These are phyloP conservation scores for Cryptocheilus praepositus DNA, from an alignment of 2,888 invertebrate species.

Conservation along the genomic window DNA sequence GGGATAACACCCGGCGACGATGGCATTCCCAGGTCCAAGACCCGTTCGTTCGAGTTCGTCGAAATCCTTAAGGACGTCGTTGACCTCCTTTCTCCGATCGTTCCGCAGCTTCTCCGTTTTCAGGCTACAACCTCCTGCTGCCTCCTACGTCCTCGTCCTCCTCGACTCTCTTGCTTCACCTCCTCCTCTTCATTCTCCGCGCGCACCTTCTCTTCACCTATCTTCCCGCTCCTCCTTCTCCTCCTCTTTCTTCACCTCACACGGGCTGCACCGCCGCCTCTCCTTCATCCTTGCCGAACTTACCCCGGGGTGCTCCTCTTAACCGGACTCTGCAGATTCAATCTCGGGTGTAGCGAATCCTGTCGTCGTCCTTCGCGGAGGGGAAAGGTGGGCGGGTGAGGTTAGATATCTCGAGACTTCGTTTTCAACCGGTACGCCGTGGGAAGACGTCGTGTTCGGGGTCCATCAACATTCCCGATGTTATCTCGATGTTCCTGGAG, in stretches of 20 bases:
- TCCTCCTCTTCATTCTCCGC: slow-evolving; percentile 16
- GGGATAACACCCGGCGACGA: slow-evolving; percentile 56
- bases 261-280: background rate
- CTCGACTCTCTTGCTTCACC: slow-evolving; percentile 3
- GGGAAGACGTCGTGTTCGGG: slow-evolving; percentile 27
- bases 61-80: slow-evolving; percentile 70
- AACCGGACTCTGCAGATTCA: slow-evolving; percentile 61
- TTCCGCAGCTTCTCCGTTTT: slow-evolving; percentile 51
- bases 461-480: slow-evolving; percentile 48
- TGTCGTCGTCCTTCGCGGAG: slow-evolving; percentile 22
- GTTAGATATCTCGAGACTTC: slow-evolving; percentile 28
- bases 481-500: slow-evolving; percentile 31
- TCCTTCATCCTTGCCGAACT: slow-evolving; percentile 26
- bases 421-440: slow-evolving; percentile 21
- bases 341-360: slow-evolving; percentile 55
- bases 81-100: slow-evolving; percentile 65
- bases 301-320: slow-evolving; percentile 41
- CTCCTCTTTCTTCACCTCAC: background rate
- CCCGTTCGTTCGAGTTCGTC: slow-evolving; percentile 60
- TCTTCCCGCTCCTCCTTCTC: background rate
- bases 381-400: slow-evolving; percentile 4
- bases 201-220: background rate
- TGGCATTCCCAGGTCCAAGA: slow-evolving; percentile 53
- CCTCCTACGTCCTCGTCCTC: slow-evolving; percentile 9
- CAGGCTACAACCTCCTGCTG: slow-evolving; percentile 39